Base-by-base conservation (phyloP, 2,113 vertebrate genomes). In the Ptilonorhynchus violaceus region DNA sequence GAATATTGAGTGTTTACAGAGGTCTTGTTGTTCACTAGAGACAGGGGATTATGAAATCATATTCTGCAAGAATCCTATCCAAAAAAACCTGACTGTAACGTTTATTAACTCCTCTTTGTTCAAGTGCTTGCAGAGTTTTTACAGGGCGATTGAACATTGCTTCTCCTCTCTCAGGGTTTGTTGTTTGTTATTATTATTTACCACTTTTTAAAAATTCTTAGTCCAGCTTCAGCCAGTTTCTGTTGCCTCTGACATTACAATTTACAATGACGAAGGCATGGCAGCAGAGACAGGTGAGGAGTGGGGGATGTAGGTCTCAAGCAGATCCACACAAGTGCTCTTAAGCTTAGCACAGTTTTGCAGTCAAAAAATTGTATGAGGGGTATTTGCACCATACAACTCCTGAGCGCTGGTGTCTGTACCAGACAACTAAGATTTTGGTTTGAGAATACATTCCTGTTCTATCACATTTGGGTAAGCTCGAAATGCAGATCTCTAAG, bases 1-100 rank as follows among this genome's bases (percentile, higher is more conserved):
- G 97, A 98, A 97, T 98, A 96, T 97, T 96, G 95, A 97, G 90
- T 97, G 92, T 97, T 97, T 98, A 95, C 96, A 95, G 92, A 97
- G 85, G 87, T 97, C 90, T 96, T 90, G 62, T 90, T 82, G 79
- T 92, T 97, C 90, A 97, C 96, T 94, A 92, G 97, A 97, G 97
- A 97, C 88, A 92, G 88, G 15, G 90, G 94, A 97, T 98, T 97
- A 98, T 97, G 96, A 97, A 98, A 95, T 95, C 85, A 62, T 92
- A 93, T 96, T 97, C 63, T 91, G 49, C 88, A 93, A 94, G 88
- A 94, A 87, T 89, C 44, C 52, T 91, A 76, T 91, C 83, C 80
- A 94, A 94, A 91, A 94, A 93, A 86, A 11, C 67, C 84, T 66
- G 75, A 85, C 91, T 50, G 82, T 37, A 89, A 85, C 92, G 28